Conservation (phyloP, 2,888 invertebrate species). For the Drosophila bunnanda region DNA sequence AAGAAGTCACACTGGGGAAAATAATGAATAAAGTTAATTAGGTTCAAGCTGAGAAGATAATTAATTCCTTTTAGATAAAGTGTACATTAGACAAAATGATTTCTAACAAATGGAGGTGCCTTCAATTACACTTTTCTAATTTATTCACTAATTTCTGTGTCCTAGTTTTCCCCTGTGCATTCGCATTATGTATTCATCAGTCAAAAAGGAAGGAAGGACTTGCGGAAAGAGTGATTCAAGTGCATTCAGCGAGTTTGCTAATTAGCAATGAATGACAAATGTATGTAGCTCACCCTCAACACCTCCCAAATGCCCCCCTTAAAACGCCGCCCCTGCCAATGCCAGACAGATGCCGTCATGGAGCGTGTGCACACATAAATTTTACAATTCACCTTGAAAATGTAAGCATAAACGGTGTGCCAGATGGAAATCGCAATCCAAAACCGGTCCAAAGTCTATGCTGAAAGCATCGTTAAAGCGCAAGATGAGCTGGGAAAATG, state of each 20-base stretch:
- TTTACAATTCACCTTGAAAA: conserved; percentile 73
- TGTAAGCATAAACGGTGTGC: conserved; percentile 46
- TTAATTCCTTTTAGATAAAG: background rate
- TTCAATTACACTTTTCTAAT: too few species aligned
- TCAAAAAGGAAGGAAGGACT: conserved; percentile 35
- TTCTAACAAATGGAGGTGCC: background rate
- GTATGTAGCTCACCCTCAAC: conserved; percentile 19
- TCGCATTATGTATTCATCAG: conserved; percentile 28
- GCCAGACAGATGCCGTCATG: conserved; percentile 47
- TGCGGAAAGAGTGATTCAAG: conserved; percentile 46
- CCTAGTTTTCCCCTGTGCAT: background rate
- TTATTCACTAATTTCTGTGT: background rate
- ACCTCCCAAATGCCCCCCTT: background rate
- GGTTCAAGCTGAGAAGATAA: background rate
- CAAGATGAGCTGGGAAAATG: conserved; percentile 41
- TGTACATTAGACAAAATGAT: background rate
- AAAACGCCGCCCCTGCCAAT: conserved; percentile 12
- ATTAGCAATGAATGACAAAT: conserved; percentile 62
- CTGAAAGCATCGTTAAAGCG: conserved; percentile 27
- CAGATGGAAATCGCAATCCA: conserved; percentile 49
- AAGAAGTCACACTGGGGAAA: conserved; percentile 2
- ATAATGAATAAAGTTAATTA: background rate
- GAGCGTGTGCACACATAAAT: conserved; percentile 52
- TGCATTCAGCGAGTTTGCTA: conserved; percentile 68
- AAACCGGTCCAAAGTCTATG: conserved; percentile 66